Evolutionary conservation across 2,797 vertebrate species (phyloP).

Genomic region (Enteromius paludinosus): DNA sequence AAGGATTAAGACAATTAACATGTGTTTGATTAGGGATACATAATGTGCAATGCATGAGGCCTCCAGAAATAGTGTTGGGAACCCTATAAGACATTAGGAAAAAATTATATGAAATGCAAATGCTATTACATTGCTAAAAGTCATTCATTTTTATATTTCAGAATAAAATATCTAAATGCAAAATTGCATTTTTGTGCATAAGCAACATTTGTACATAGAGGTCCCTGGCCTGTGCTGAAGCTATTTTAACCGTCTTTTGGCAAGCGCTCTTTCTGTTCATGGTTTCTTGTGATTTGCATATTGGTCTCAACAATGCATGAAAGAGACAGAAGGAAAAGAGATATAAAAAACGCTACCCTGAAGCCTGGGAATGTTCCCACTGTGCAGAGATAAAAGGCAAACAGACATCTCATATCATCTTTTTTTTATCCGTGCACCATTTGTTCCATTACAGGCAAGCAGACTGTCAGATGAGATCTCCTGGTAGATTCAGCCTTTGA

Average conservation of each 20-base stretch:
- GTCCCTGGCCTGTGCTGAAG: neutral
- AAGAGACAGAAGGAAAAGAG: neutral
- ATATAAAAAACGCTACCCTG: slow-evolving; percentile 35
- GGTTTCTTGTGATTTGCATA: slow-evolving; percentile 37
- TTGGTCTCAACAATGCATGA: neutral
- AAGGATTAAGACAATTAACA: neutral
- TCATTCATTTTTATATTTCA: too few species aligned
- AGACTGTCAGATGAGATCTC: slow-evolving; percentile 64
- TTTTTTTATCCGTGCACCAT: slow-evolving; percentile 53
- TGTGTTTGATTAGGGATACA: neutral
- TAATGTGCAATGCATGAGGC: neutral
- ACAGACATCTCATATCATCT: slow-evolving; percentile 37
- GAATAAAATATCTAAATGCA: slow-evolving; percentile 1
- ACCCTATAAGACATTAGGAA: neutral
- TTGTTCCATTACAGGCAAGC: slow-evolving; percentile 60
- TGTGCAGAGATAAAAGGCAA: slow-evolving; percentile 52
- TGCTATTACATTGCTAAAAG: neutral
- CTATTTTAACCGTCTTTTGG: slow-evolving; percentile 30
- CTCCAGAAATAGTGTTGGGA: neutral
- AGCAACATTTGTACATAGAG: neutral
- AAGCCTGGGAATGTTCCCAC: slow-evolving; percentile 42
- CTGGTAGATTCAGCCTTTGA: slow-evolving; percentile 57
- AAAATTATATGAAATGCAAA: neutral
- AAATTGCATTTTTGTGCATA: neutral
- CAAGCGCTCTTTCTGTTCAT: slow-evolving; percentile 3